Conservation (phyloP, 1,140 invertebrate species). For the Nomia melanderi region DNA sequence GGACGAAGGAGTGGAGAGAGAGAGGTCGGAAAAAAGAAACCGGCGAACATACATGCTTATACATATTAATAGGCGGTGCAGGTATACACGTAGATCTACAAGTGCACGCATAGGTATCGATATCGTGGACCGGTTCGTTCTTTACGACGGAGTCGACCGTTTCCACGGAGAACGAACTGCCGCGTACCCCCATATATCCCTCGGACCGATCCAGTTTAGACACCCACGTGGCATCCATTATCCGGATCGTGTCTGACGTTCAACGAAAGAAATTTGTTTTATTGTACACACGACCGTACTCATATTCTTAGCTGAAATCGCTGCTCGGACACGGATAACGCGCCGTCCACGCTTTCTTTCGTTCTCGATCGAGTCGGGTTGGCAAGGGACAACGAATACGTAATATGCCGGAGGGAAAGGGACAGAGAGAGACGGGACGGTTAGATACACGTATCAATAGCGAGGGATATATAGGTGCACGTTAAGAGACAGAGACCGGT, state of each 20-base stretch:
- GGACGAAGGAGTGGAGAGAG: not conserved
- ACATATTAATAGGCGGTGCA: slow-evolving; percentile 23
- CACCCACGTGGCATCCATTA: slow-evolving; percentile 48
- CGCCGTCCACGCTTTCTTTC: not conserved
- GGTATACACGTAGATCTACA: slow-evolving; percentile 26
- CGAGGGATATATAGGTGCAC: slow-evolving; percentile 36
- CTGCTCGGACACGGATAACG: slow-evolving; percentile 26
- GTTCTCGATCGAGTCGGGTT: not conserved
- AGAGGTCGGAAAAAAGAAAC: slow-evolving; percentile 44
- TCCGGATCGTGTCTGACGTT: slow-evolving; percentile 43
- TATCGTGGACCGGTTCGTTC: slow-evolving; percentile 51
- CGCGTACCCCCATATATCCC: slow-evolving; percentile 22
- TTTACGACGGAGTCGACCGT: slow-evolving; percentile 50
- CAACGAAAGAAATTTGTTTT: slow-evolving; percentile 30
- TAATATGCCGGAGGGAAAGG: not conserved
- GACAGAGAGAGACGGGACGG: not conserved
- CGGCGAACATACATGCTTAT: slow-evolving; percentile 30
- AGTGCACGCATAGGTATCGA: slow-evolving; percentile 47
- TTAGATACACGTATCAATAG: slow-evolving; percentile 45
- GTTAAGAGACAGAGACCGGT: slow-evolving; percentile 57
- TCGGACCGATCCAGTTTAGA: slow-evolving; percentile 49
- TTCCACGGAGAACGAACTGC: slow-evolving; percentile 32
- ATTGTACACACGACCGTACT: slow-evolving; percentile 8
- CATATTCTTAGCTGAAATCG: slow-evolving; percentile 46
- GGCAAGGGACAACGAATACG: not conserved